phyloP scores from a whole-genome alignment of 2,888 invertebrate genomes.

The Eueremaeus valkanovi region DNA sequence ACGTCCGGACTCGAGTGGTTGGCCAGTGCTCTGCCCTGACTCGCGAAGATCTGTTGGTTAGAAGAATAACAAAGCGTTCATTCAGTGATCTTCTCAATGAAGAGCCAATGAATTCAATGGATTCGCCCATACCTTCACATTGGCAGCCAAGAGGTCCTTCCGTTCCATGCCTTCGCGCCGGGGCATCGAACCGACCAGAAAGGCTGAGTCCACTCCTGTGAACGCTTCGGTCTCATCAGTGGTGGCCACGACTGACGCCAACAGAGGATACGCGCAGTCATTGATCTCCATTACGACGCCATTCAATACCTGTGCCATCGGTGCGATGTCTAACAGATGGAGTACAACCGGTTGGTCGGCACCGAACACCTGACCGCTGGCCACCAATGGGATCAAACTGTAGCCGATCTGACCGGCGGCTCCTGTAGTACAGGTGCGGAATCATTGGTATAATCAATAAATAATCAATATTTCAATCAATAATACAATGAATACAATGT shows the following conservation, averaged over 20 bases:
- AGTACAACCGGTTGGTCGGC: slow-evolving; percentile 76
- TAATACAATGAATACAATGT: too few species aligned
- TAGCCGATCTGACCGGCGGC: slow-evolving; percentile 99
- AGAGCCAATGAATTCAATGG: too few species aligned
- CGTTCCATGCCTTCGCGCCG: slow-evolving; percentile 97
- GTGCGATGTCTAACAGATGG: slow-evolving; percentile 87
- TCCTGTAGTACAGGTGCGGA: slow-evolving; percentile 56
- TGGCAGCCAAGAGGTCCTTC: slow-evolving; percentile 92
- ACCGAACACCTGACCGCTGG: slow-evolving; percentile 94
- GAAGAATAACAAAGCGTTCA: not conserved
- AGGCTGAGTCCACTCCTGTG: slow-evolving; percentile 90
- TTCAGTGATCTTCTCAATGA: too few species aligned
- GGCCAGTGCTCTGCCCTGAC: slow-evolving; percentile 89
- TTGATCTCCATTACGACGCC: slow-evolving; percentile 97
- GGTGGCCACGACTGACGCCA: slow-evolving; percentile 79
- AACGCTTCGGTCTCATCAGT: slow-evolving; percentile 87
- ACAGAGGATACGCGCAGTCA: slow-evolving; percentile 88
- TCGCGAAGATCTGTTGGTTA: slow-evolving; percentile 79
- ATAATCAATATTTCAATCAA: not conserved
- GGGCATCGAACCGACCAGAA: slow-evolving; percentile 97
- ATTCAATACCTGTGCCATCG: slow-evolving; percentile 92
- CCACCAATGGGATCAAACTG: slow-evolving; percentile 87
- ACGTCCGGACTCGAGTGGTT: slow-evolving; percentile 84
- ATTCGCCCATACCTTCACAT: slow-evolving; percentile 69
- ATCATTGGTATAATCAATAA: not conserved